Conservation (phyloP, 2,113 vertebrate genomes). For the Todiramphus chloris region DNA sequence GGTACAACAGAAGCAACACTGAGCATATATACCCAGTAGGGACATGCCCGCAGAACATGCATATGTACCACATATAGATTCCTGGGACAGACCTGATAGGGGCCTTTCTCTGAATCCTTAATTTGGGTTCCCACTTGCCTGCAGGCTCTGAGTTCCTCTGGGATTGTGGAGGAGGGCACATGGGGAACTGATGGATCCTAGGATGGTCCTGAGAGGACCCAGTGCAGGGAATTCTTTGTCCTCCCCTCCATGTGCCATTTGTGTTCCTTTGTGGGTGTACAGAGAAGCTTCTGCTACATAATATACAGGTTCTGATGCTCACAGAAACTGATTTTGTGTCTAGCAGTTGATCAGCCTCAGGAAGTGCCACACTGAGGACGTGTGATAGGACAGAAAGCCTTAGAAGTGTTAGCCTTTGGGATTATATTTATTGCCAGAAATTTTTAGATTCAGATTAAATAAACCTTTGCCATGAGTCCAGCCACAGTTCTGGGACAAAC, state of each 20-base stretch:
- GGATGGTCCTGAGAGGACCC: background rate
- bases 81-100: background rate
- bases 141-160: background rate
- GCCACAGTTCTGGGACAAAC: background rate
- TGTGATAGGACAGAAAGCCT: background rate
- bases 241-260: background rate
- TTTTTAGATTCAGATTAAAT: background rate
- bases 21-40: background rate
- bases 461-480: background rate
- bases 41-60: background rate
- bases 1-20: background rate
- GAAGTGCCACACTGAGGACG: background rate
- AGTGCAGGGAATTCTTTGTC: background rate
- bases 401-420: background rate
- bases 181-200: background rate
- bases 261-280: background rate
- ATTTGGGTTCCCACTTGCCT: background rate
- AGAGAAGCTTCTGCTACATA: background rate
- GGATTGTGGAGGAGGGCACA: rapidly evolving
- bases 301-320: background rate
- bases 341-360: background rate
- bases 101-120: background rate
- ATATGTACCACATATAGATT: background rate
- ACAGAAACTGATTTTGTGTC: background rate
- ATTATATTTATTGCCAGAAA: background rate